Evolutionary conservation across 1,140 invertebrate species (phyloP).

Genomic region (Ruditapes philippinarum): DNA sequence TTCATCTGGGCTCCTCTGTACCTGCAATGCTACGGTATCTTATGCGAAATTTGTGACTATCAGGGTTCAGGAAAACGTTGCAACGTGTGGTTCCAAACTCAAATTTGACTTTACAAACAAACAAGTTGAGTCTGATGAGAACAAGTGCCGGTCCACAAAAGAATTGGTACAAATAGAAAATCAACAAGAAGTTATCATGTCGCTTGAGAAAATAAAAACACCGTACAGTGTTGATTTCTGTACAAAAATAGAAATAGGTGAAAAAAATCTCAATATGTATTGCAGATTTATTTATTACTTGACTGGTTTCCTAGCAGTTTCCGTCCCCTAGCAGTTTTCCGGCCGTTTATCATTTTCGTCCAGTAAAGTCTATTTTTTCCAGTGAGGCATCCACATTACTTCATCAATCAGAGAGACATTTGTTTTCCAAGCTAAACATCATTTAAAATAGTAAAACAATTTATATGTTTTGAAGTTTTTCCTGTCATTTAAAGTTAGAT

Average conservation of each 20-base stretch:
- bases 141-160: neutral
- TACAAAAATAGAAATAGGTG: neutral
- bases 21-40: neutral
- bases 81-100: neutral
- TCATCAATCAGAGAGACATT: too few species aligned
- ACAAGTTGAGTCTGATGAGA: neutral
- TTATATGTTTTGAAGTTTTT: too few species aligned
- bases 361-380: too few species aligned
- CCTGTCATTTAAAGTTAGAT: too few species aligned
- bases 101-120: neutral
- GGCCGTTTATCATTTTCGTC: too few species aligned
- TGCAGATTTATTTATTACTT: neutral
- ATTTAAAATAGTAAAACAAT: too few species aligned
- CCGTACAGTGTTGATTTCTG: constrained; percentile 7
- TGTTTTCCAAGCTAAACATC: too few species aligned
- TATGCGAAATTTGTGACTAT: neutral
- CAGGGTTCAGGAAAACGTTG: neutral
- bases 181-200: neutral
- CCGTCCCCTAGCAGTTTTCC: too few species aligned
- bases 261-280: neutral
- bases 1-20: constrained; percentile 4
- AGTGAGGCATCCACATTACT: too few species aligned
- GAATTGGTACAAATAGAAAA: neutral
- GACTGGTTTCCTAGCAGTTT: too few species aligned
- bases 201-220: neutral